These are phyloP conservation scores for Drosophila bipectinata DNA, from an alignment of 1,140 invertebrate species.

Conservation along the genomic window DNA sequence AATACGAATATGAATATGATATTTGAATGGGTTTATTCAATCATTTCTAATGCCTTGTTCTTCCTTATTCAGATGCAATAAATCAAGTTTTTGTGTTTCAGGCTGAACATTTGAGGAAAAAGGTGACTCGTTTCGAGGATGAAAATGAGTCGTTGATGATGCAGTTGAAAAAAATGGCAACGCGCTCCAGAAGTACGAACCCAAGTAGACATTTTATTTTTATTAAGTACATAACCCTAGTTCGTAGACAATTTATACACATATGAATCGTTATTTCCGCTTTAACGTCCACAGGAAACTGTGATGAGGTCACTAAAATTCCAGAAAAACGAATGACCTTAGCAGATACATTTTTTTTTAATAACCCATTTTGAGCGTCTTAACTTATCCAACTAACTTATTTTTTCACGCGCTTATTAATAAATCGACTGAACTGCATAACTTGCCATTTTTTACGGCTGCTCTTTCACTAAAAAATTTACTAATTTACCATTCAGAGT, in stretches of 20 bases:
- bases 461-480: constrained; percentile 62
- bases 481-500: constrained; percentile 24
- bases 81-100: constrained; percentile 84
- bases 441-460: constrained; percentile 83
- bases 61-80: constrained; percentile 40
- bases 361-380: not conserved
- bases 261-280: constrained; percentile 11
- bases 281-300: not conserved
- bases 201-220: constrained; percentile 18
- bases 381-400: constrained; percentile 51
- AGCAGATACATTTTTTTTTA: constrained; percentile 1
- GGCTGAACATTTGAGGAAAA: constrained; percentile 93
- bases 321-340: constrained; percentile 13
- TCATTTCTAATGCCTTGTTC: constrained; percentile 8
- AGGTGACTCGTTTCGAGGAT: constrained; percentile 94
- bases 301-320: constrained; percentile 4
- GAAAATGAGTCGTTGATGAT: constrained; percentile 96
- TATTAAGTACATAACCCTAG: constrained; percentile 40
- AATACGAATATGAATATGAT: constrained; percentile 46
- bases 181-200: constrained; percentile 90
- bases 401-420: constrained; percentile 63
- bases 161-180: constrained; percentile 97
- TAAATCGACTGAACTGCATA: constrained; percentile 20
- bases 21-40: constrained; percentile 11
- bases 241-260: constrained; percentile 19